Conservation (phyloP, 2,797 vertebrate species). For the Sitta carolinensis region DNA sequence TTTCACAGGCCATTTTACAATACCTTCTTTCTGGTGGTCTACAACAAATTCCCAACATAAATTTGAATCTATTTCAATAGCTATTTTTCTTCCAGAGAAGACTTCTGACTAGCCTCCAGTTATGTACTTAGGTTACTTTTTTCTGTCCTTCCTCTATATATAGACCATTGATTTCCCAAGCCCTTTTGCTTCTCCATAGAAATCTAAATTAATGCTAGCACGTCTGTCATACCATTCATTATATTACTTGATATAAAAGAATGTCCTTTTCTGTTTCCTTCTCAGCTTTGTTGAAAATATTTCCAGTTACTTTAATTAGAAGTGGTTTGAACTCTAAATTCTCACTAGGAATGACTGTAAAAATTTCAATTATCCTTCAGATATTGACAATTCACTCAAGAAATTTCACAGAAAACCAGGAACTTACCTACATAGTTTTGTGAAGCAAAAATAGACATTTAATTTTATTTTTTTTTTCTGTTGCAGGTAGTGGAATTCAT, state of each 20-base stretch:
- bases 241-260: background rate
- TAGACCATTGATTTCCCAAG: background rate
- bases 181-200: background rate
- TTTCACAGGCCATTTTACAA: slow-evolving; percentile 30
- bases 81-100: slow-evolving; percentile 42
- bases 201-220: background rate
- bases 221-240: background rate
- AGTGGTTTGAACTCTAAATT: background rate
- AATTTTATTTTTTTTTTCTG: background rate
- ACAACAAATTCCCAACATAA: slow-evolving; percentile 26
- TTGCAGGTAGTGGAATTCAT: background rate
- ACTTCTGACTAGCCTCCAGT: background rate
- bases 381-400: background rate
- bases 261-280: background rate
- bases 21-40: slow-evolving; percentile 8
- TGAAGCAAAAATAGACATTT: background rate
- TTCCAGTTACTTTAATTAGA: background rate
- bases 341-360: background rate
- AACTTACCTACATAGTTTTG: background rate
- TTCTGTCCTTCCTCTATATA: background rate
- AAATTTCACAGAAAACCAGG: background rate
- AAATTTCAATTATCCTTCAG: background rate
- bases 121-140: background rate
- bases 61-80: slow-evolving; percentile 22
- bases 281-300: background rate